Evolutionary conservation across 2,113 vertebrate species (phyloP), one percentile per base, ranked within the genome.

Genomic region (Grammatotria lemairii): DNA sequence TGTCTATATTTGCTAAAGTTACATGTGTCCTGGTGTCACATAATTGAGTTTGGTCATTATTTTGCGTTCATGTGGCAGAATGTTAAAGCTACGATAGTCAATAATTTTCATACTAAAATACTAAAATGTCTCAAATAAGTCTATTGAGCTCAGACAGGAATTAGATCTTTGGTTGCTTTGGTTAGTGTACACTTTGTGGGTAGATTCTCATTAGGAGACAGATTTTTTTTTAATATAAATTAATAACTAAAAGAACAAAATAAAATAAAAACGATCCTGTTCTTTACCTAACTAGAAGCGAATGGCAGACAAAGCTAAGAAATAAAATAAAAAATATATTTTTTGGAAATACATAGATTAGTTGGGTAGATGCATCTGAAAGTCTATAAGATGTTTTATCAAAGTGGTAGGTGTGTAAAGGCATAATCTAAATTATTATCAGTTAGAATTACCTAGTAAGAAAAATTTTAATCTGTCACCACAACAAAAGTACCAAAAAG

Each of bases 221-320:
- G 1, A 8, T 42, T 42, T 14, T 3, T 63, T 35, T 0, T 4
- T n/a, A n/a, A 33, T 63, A 63, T 19, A 33, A 40, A 21, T 40
- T 6, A 40, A 40, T 21, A 14, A 23, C 35, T 42, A 40, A 70
- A 70, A 23, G 4, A 68, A 40, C 19, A 21, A 65, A 65, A 38
- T 21, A 40, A 68, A 68, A 0, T 70, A 14, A 42, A 9, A 70
- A 14, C 12, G 0, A 5, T 40, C 35, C 35, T 3, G 12, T 40
- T 14, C 35, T 40, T 33, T 68, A 40, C 63, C 35, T 23, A 40
- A 40, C 0, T 21, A 21, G 19, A 38, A 70, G 5, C 1, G 2
- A 68, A 6, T 68, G 2, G 65, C 65, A 42, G n/a, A 40, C 63
- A 68, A 68, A 40, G 19, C 19, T 68, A 68, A 68, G 35, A 70